Evolutionary conservation across 92 coral and sea anemone genomes (phyloP), one percentile per base, ranked within the genome.

Genomic region (Nematostella vectensis): DNA sequence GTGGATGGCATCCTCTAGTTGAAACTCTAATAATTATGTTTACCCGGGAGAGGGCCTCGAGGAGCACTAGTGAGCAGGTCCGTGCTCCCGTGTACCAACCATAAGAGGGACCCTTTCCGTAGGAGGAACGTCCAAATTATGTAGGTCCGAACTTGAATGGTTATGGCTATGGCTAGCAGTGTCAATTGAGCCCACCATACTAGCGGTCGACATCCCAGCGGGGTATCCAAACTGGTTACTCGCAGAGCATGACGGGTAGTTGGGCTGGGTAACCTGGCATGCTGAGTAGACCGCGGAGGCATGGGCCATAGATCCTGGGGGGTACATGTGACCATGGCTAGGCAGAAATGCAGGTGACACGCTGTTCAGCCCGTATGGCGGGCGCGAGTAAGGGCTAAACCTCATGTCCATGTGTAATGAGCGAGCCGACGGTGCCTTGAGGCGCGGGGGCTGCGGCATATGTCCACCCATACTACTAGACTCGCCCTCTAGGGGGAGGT

Each of bases 391-490:
- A 0, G 95, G 95, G 33, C 69, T 80, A 61, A 75, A 85, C 27
- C 95, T 70, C 88, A 85, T 85, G 67, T 85, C 95, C 95, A 85
- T 75, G 57, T 75, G 95, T 53, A 85, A 65, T 24, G 88, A 50
- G 10, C 95, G 72, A 36, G 83, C 69, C 22, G 82, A 65, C 30
- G 76, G 83, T 0, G 78, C 63, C 51, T 85, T 85, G 13, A 85
- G 55, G 36, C 80, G 95, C 2, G 88, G 61, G 40, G 71, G 67
- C 45, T 63, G 37, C 15, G 74, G 23, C 43, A 74, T 19, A 18
- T 69, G 39, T 28, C 71, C 77, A 4, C 80, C 68, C 61, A 71
- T 48, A 11, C 76, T 23, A 20, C 73, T 53, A 10, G 66, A 27
- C 16, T 80, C 95, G 4, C 65, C 31, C 38, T 65, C 73, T 39